phyloP scores from a whole-genome alignment of 2,113 vertebrate genomes.

The Hemiprocne comata region DNA sequence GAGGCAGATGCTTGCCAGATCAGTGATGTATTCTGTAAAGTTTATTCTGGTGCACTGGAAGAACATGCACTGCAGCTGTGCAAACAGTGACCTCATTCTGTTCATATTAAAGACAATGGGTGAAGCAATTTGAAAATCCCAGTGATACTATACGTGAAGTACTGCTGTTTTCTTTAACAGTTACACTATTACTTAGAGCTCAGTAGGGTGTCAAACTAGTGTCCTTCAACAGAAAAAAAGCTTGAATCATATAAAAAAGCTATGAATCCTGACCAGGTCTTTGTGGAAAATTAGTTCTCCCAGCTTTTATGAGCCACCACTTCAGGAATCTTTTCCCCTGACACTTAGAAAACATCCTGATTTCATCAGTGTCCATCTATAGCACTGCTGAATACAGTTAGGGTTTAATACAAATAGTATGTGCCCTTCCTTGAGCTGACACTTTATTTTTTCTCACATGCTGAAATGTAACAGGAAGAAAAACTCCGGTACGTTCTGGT shows the following conservation, averaged over 20 bases:
- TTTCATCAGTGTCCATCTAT: not conserved
- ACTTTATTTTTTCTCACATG: not conserved
- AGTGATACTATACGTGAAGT: not conserved
- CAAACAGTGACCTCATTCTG: not conserved
- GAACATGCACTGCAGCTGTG: not conserved
- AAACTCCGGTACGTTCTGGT: not conserved
- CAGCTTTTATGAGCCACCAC: not conserved
- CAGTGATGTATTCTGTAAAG: not conserved
- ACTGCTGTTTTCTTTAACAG: not conserved
- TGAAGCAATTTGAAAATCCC: not conserved
- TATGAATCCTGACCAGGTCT: not conserved
- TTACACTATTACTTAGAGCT: not conserved
- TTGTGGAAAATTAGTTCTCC: not conserved
- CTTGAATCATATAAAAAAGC: not conserved
- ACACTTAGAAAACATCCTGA: not conserved
- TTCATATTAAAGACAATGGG: not conserved
- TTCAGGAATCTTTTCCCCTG: not conserved
- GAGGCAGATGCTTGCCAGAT: not conserved
- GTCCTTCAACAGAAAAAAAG: not conserved
- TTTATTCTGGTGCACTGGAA: conserved; percentile 13
- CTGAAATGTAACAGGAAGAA: not conserved
- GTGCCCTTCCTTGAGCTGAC: not conserved
- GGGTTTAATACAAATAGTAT: not conserved
- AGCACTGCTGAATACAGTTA: not conserved
- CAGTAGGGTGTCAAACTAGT: not conserved